These are phyloP conservation scores for Gisinianus flammeolus DNA, from an alignment of 2,888 invertebrate genomes.

Conservation along the genomic window DNA sequence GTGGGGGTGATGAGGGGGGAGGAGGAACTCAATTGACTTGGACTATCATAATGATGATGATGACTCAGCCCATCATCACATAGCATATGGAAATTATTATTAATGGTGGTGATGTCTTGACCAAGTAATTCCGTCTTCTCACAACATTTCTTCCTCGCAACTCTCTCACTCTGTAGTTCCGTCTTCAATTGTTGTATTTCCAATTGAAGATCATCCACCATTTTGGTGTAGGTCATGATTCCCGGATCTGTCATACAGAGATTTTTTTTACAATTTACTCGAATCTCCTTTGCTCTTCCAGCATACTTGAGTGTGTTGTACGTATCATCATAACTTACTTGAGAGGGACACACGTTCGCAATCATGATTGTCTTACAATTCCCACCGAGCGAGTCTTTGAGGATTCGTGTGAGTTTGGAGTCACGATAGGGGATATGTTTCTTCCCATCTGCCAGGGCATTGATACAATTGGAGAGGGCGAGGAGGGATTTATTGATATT, in stretches of 20 bases:
- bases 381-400: conserved; percentile 91
- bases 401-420: conserved; percentile 84
- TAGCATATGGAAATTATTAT: not conserved
- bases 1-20: conserved; percentile 24
- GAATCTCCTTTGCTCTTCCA: conserved; percentile 79
- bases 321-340: conserved; percentile 84
- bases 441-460: conserved; percentile 82
- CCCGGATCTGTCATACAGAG: conserved; percentile 15
- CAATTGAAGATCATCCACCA: conserved; percentile 36
- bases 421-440: conserved; percentile 78
- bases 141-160: not conserved
- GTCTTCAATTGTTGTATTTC: conserved; percentile 34
- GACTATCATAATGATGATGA: not conserved
- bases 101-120: not conserved
- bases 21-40: conserved; percentile 8
- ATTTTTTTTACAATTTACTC: conserved; percentile 32
- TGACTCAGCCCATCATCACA: not conserved
- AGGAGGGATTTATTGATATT: conserved; percentile 91
- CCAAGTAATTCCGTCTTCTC: not conserved
- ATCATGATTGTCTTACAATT: conserved; percentile 95
- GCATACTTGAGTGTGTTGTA: conserved; percentile 91
- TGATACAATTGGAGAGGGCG: conserved; percentile 82
- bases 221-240: conserved; percentile 23
- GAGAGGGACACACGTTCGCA: conserved; percentile 84
- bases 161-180: conserved; percentile 28